Evolutionary conservation across 1,140 invertebrate species (phyloP).

Genomic region (Oncopodura yosiiana): DNA sequence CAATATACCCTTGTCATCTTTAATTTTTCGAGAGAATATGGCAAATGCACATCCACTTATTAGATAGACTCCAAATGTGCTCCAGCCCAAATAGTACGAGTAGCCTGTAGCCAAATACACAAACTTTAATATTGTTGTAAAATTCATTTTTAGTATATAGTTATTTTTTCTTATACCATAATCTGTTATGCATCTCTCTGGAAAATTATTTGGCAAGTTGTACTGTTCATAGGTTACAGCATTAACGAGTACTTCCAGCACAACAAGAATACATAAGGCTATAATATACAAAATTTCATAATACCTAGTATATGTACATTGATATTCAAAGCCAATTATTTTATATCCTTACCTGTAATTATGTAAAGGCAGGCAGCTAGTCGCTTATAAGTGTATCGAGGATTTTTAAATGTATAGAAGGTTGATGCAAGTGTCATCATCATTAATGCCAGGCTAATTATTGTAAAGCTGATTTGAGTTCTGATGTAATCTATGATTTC

Average conservation of each 20-base stretch:
- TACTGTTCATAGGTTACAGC: conserved; percentile 60
- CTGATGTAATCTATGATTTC: conserved; percentile 59
- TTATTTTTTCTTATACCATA: conserved; percentile 21
- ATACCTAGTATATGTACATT: conserved; percentile 3
- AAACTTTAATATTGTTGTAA: too few relatives aligned
- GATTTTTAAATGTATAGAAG: conserved; percentile 72
- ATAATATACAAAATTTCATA: conserved; percentile 36
- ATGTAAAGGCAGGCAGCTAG: conserved; percentile 74
- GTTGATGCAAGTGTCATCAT: conserved; percentile 69
- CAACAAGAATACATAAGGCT: conserved; percentile 62
- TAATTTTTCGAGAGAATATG: conserved; percentile 62
- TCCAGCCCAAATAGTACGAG: conserved; percentile 68
- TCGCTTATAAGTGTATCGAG: conserved; percentile 80
- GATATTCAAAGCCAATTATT: conserved; percentile 4
- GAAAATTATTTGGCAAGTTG: conserved; percentile 56
- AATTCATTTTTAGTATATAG: background rate
- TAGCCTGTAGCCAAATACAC: conserved; percentile 45
- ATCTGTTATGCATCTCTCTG: conserved; percentile 47
- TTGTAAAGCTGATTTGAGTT: conserved; percentile 71
- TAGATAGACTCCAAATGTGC: conserved; percentile 62
- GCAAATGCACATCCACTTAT: conserved; percentile 61
- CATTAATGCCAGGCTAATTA: conserved; percentile 70
- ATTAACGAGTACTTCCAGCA: conserved; percentile 66
- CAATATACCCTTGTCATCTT: conserved; percentile 41
- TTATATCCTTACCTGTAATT: conserved; percentile 56